phyloP scores from a whole-genome alignment of 2,113 vertebrate genomes.

The Labrus mixtus region DNA sequence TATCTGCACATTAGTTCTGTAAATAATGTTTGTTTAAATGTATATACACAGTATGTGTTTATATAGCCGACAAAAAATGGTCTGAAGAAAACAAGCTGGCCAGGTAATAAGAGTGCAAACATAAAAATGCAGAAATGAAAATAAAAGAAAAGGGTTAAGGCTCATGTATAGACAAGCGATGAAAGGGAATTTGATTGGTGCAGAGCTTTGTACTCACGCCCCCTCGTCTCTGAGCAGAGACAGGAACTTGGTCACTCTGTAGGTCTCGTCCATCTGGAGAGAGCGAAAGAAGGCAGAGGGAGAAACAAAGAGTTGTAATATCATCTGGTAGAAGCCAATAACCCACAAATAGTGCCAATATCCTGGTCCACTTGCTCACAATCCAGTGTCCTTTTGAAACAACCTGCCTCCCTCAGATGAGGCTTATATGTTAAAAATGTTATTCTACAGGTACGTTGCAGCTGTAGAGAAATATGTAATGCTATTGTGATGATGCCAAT shows the following conservation, averaged over 20 bases:
- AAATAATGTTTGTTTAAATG: not conserved
- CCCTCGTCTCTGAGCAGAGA: constrained; percentile 94
- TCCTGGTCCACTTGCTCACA: too few relatives aligned
- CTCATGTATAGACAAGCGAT: not conserved
- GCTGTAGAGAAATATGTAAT: too few relatives aligned
- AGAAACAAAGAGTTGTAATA: not conserved
- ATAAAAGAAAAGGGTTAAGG: constrained; percentile 1
- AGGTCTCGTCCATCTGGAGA: constrained; percentile 93
- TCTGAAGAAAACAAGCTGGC: not conserved
- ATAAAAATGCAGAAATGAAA: not conserved
- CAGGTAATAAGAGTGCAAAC: not conserved
- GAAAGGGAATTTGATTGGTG: not conserved
- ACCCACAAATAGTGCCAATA: too few relatives aligned
- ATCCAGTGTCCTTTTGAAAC: too few relatives aligned
- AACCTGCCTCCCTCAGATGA: too few relatives aligned
- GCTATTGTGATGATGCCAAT: too few relatives aligned
- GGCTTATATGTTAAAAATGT: too few relatives aligned
- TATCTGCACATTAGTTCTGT: not conserved
- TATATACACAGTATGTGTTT: too few relatives aligned
- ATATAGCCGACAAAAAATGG: not conserved
- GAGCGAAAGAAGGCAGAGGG: not conserved
- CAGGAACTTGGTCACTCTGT: constrained; percentile 96
- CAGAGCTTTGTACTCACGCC: constrained; percentile 87
- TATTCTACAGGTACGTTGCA: too few relatives aligned
- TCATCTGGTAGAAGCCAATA: not conserved